Percentiles rank a stretch among this genome's conserved stretches.
These are phyloP conservation scores for Turdus rufiventris DNA, from an alignment of 2,113 vertebrate species.

Conservation along the genomic window DNA sequence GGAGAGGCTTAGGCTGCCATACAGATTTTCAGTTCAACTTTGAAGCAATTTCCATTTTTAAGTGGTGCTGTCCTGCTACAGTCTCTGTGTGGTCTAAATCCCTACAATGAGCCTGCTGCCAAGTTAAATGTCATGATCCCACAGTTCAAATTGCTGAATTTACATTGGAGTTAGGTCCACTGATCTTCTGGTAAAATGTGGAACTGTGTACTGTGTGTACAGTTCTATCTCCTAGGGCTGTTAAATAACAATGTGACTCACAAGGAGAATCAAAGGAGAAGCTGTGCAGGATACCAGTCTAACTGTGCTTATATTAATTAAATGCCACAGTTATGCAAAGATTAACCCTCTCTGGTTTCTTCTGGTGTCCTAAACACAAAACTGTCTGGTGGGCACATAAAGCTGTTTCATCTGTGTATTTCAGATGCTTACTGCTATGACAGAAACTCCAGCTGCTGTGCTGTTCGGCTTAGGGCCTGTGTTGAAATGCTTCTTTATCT, in stretches of 20 bases:
- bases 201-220: neutral
- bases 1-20: neutral
- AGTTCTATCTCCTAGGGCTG: neutral
- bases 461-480: constrained; percentile 84
- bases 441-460: constrained; percentile 91
- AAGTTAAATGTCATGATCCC: neutral
- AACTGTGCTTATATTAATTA: neutral
- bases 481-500: constrained; percentile 98
- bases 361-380: neutral
- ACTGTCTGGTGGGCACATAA: constrained; percentile 5
- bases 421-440: constrained; percentile 92
- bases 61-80: neutral
- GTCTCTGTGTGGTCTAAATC: neutral
- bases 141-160: neutral
- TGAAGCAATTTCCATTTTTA: neutral
- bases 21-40: neutral
- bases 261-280: constrained; percentile 27
- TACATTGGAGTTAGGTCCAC: neutral
- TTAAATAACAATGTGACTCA: constrained; percentile 46
- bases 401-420: constrained; percentile 61
- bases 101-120: neutral
- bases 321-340: neutral
- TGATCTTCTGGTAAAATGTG: neutral
- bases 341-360: constrained; percentile 33
- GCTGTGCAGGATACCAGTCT: neutral